phyloP scores from a whole-genome alignment of 2,888 invertebrate genomes.

The Gymnocheta viridis region DNA sequence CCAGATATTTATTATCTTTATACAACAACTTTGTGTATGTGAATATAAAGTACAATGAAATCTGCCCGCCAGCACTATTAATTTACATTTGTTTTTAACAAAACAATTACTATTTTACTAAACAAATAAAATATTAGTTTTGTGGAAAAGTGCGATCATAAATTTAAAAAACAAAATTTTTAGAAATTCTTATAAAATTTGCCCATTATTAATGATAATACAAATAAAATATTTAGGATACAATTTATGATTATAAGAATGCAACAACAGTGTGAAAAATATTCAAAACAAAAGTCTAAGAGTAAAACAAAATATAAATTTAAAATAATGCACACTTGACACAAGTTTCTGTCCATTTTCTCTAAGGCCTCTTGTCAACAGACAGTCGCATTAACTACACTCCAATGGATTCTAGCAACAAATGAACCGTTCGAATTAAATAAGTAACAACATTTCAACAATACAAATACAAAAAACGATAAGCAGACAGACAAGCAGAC shows the following conservation, averaged over 20 bases:
- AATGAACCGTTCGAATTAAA: conserved; percentile 31
- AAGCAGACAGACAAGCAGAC: background rate
- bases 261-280: background rate
- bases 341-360: conserved; percentile 12
- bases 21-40: no score
- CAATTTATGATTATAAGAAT: background rate
- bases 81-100: no score
- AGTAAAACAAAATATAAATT: background rate
- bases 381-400: conserved; percentile 54
- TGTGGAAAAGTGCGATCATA: no score
- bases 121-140: no score
- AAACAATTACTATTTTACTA: no score
- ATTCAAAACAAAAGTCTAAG: background rate
- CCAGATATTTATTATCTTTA: background rate
- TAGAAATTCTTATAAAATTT: no score
- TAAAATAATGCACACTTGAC: conserved; percentile 24
- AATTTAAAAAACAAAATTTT: no score
- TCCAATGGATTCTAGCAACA: conserved; percentile 48
- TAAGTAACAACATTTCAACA: conserved; percentile 33
- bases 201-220: background rate
- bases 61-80: no score
- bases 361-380: conserved; percentile 61
- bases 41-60: no score
- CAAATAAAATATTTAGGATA: background rate
- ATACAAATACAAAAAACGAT: background rate